These are phyloP conservation scores for Triops longicaudatus DNA, from an alignment of 1,140 invertebrate genomes.

Conservation along the genomic window DNA sequence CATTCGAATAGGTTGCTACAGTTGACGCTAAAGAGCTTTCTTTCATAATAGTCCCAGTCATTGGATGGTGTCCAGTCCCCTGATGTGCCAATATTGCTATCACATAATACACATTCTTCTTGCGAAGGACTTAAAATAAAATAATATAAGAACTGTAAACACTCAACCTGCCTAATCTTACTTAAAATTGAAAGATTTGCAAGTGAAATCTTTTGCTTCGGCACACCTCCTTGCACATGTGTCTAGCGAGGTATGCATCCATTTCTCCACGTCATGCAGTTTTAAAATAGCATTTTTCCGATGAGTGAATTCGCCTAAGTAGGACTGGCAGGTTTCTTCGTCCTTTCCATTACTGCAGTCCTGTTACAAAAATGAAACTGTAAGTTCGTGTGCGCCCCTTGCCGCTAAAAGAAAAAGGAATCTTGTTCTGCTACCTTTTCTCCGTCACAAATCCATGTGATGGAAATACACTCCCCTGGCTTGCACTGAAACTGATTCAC, in stretches of 20 bases:
- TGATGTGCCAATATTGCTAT: slow-evolving; percentile 49
- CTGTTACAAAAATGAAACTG: slow-evolving; percentile 37
- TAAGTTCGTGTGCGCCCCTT: too few species aligned
- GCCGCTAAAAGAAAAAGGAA: slow-evolving; percentile 16
- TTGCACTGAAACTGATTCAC: slow-evolving; percentile 44
- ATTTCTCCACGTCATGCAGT: slow-evolving; percentile 49
- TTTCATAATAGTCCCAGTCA: slow-evolving; percentile 52
- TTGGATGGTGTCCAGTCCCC: slow-evolving; percentile 43
- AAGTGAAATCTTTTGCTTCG: slow-evolving; percentile 48
- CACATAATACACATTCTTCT: slow-evolving; percentile 49
- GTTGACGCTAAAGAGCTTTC: slow-evolving; percentile 41
- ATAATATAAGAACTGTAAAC: slow-evolving; percentile 19
- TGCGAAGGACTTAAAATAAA: slow-evolving; percentile 40
- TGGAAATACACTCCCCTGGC: slow-evolving; percentile 45
- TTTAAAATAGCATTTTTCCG: slow-evolving; percentile 35
- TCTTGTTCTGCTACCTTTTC: slow-evolving; percentile 39
- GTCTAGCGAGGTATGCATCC: slow-evolving; percentile 46
- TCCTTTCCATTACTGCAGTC: slow-evolving; percentile 52
- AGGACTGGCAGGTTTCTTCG: slow-evolving; percentile 41
- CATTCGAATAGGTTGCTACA: slow-evolving; percentile 47
- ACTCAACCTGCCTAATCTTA: too few species aligned
- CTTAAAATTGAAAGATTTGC: slow-evolving; percentile 54
- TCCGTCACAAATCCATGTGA: slow-evolving; percentile 47
- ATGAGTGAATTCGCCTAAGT: slow-evolving; percentile 39
- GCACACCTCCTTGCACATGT: slow-evolving; percentile 52